phyloP scores from a whole-genome alignment of 2,888 invertebrate species.

The Chelonus formosanus region DNA sequence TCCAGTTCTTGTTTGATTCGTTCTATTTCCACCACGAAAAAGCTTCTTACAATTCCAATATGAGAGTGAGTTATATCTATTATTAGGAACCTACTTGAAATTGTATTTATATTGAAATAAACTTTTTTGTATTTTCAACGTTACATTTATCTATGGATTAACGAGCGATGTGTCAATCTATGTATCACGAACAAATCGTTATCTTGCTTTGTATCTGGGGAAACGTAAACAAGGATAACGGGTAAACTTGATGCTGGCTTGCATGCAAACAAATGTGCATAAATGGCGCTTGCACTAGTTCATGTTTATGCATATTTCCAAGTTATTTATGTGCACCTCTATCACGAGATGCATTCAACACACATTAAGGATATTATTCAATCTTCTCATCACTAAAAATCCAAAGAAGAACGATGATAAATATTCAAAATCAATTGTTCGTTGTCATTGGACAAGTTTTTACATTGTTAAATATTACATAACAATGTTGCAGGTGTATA shows the following conservation, averaged over 20 bases:
- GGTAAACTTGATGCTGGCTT: conserved; percentile 6
- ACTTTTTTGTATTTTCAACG: too few species aligned
- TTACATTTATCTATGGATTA: not conserved
- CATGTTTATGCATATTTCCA: conserved; percentile 25
- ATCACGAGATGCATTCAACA: conserved; percentile 14
- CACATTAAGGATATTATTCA: conserved; percentile 17
- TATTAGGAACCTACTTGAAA: too few species aligned
- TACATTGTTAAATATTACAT: too few species aligned
- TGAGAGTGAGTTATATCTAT: too few species aligned
- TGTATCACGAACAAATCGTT: conserved; percentile 5
- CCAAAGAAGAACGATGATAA: not conserved
- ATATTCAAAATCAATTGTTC: not conserved
- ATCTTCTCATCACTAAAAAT: conserved; percentile 1
- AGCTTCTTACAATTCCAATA: too few species aligned
- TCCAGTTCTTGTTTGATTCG: not conserved
- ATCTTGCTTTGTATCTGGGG: conserved; percentile 5
- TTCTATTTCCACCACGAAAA: not conserved
- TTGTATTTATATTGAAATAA: too few species aligned
- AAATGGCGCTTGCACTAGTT: conserved; percentile 19
- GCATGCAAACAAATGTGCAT: conserved; percentile 33
- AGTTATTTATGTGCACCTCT: conserved; percentile 1
- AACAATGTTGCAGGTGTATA: not conserved
- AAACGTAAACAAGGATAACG: conserved; percentile 25
- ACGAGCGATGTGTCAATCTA: conserved; percentile 1
- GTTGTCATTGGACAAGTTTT: not conserved